A percentile compares a stretch with the other conserved stretches of the same genome.
phyloP scores from a whole-genome alignment of 2,888 invertebrate genomes.

The Hirtodrosophila cameraria region DNA sequence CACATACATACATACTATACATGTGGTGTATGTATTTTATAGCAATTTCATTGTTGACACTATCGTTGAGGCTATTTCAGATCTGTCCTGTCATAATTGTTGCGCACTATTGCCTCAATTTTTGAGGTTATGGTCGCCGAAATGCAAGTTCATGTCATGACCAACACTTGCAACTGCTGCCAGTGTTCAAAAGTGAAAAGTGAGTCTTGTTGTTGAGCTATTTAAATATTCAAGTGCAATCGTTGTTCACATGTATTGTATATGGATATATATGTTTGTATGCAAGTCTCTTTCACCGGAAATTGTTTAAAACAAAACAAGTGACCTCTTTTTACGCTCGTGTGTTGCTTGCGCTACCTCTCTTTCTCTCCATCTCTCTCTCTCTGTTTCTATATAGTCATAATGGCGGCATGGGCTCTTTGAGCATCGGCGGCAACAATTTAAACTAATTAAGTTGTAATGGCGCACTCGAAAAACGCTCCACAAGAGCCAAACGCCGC shows the following conservation, averaged over 20 bases:
- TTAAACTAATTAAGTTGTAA: slow-evolving; percentile 80
- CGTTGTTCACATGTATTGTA: background rate
- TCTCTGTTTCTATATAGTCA: slow-evolving; percentile 2
- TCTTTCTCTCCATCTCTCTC: background rate
- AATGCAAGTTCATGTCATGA: slow-evolving; percentile 57
- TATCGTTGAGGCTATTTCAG: slow-evolving; percentile 45
- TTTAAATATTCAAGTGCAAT: slow-evolving; percentile 44
- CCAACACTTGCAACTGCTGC: slow-evolving; percentile 27
- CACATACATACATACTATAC: slow-evolving; percentile 28
- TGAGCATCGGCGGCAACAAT: slow-evolving; percentile 71
- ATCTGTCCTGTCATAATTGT: slow-evolving; percentile 79
- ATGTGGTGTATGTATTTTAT: slow-evolving; percentile 18
- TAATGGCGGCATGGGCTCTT: slow-evolving; percentile 56
- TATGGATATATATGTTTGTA: background rate
- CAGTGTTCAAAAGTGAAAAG: slow-evolving; percentile 56
- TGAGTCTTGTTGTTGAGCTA: slow-evolving; percentile 18
- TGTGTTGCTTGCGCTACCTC: too few species aligned
- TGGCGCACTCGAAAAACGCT: slow-evolving; percentile 72
- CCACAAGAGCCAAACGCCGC: slow-evolving; percentile 12
- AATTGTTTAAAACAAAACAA: slow-evolving; percentile 30
- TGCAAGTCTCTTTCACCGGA: slow-evolving; percentile 67
- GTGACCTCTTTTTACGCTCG: slow-evolving; percentile 3
- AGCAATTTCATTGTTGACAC: slow-evolving; percentile 81
- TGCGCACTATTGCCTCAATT: slow-evolving; percentile 41
- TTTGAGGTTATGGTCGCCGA: slow-evolving; percentile 44